Evolutionary conservation across 2,797 vertebrate species (phyloP), one percentile per base, ranked within the genome.

Genomic region (Poeciliopsis presidionis): DNA sequence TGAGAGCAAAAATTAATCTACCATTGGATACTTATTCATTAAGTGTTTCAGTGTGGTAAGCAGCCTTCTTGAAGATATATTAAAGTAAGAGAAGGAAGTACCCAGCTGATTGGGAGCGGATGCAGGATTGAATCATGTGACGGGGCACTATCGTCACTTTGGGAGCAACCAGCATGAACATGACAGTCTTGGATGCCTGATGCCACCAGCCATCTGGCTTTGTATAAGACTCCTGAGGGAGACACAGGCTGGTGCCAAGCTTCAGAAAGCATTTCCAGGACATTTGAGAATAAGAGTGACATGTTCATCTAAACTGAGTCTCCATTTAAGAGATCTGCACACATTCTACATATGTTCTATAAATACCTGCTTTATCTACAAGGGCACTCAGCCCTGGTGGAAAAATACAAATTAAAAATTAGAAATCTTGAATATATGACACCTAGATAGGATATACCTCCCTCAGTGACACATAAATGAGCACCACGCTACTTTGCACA

Each of bases 151-250:
- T 89, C 91, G 81, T 91, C 92, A 79, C 87, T 85, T 83, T 85
- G 89, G 86, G 88, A 92, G 91, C 81, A 91, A 87, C 85, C 90
- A 87, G 89, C 83, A 89, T 90, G 86, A 91, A 89, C 88, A 2
- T 83, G 82, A 90, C 88, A 89, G 90, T 90, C 86, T 89, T 90
- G 90, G 89, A 93, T 86, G 90, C 87, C 81, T 79, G 87, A 88
- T 80, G 90, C 90, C 82, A 55, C 72, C 80, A 90, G 91, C 94
- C 94, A 95, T 95, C 94, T 95, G 94, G 93, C 92, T 91, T 89
- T 91, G 91, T 88, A 94, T 81, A 84, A 83, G 83, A 84, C 91
- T 90, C 94, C 89, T 87, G 73, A 91, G 93, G 88, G 90, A 92
- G 87, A 92, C 85, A 74, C 81, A 70, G 86, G 72, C 83, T 83